A percentile compares a stretch with the other conserved stretches of the same genome.
These are phyloP conservation scores for Tethea ocularis DNA, from an alignment of 2,888 invertebrate species.

Conservation along the genomic window DNA sequence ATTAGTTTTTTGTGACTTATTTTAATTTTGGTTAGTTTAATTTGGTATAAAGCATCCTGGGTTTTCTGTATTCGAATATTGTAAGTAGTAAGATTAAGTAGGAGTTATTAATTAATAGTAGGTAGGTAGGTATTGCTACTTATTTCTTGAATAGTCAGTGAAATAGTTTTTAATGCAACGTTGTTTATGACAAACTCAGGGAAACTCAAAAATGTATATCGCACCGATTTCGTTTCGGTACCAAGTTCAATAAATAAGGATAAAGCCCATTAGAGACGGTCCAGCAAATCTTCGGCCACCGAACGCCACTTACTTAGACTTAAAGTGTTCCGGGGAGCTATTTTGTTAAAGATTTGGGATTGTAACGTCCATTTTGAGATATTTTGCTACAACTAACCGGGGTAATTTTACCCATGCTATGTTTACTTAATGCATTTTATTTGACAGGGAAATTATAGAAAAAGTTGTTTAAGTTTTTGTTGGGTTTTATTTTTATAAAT, in stretches of 20 bases:
- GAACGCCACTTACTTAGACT: slow-evolving; percentile 84
- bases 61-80: too few relatives aligned
- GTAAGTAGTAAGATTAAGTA: too few relatives aligned
- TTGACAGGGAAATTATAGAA: too few relatives aligned
- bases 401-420: slow-evolving; percentile 6
- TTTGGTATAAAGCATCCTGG: too few relatives aligned
- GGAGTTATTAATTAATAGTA: too few relatives aligned
- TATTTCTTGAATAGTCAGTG: too few relatives aligned
- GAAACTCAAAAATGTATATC: slow-evolving; percentile 60
- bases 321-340: slow-evolving; percentile 77
- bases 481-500: too few relatives aligned
- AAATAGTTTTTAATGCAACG: not conserved
- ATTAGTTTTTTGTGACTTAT: not conserved
- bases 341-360: slow-evolving; percentile 81
- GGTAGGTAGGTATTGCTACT: too few relatives aligned
- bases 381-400: slow-evolving; percentile 39
- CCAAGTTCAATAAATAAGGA: slow-evolving; percentile 81
- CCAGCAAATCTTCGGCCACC: slow-evolving; percentile 82
- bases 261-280: slow-evolving; percentile 82
- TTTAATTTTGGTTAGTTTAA: too few relatives aligned
- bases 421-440: slow-evolving; percentile 7
- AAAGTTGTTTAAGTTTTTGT: too few relatives aligned
- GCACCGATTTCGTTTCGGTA: slow-evolving; percentile 60
- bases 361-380: slow-evolving; percentile 70
- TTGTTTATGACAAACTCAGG: slow-evolving; percentile 19